Conservation (phyloP, 1,140 invertebrate species). For the Archivesica marissinica region DNA sequence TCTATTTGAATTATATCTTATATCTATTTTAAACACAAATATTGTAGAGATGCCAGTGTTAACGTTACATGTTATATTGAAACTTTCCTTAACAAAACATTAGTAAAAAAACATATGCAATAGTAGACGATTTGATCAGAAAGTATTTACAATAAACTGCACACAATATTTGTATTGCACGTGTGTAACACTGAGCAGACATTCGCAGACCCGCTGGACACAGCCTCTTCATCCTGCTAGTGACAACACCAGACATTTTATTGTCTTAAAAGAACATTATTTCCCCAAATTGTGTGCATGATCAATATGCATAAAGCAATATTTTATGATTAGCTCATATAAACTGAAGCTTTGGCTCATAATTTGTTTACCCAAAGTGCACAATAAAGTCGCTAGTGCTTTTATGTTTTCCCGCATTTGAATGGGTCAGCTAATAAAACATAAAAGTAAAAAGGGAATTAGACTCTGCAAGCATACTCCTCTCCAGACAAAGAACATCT, state of each 20-base stretch:
- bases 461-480: neutral
- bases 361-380: constrained; percentile 55
- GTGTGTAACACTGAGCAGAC: neutral
- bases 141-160: too few species aligned
- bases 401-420: constrained; percentile 45
- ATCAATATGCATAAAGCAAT: constrained; percentile 61
- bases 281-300: constrained; percentile 45
- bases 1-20: too few species aligned
- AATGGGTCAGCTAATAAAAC: constrained; percentile 56
- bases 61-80: too few species aligned
- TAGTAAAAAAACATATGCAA: too few species aligned
- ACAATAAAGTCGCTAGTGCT: constrained; percentile 42
- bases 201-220: neutral
- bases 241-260: constrained; percentile 47
- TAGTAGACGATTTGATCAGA: too few species aligned
- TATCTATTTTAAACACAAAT: too few species aligned
- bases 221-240: neutral
- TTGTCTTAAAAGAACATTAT: constrained; percentile 36
- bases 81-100: too few species aligned
- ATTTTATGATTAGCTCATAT: constrained; percentile 58
- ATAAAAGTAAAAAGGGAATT: constrained; percentile 56
- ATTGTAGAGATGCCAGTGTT: too few species aligned
- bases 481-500: constrained; percentile 40
- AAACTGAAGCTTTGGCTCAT: constrained; percentile 37
- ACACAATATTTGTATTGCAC: too few species aligned